A percentile compares a stretch with the other conserved stretches of the same genome.
Evolutionary conservation across 2,797 vertebrate species (phyloP).

Genomic region (Gobio occitaniae): DNA sequence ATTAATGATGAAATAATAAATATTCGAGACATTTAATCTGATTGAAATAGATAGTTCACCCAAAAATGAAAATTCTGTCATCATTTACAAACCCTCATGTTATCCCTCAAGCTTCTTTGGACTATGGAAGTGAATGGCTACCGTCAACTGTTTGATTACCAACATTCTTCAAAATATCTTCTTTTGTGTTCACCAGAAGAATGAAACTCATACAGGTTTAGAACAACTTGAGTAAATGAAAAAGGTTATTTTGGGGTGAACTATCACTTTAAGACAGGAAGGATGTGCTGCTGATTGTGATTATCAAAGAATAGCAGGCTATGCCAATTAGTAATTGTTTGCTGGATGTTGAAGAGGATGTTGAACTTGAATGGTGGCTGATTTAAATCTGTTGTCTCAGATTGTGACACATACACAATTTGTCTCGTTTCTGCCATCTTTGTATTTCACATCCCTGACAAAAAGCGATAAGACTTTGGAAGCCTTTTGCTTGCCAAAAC

Average conservation of each 20-base stretch:
- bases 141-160: too few relatives aligned
- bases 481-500: constrained; percentile 15
- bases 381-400: constrained; percentile 22
- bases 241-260: too few relatives aligned
- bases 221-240: too few relatives aligned
- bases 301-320: constrained; percentile 23
- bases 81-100: too few relatives aligned
- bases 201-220: too few relatives aligned
- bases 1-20: constrained; percentile 2
- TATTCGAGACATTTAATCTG: constrained; percentile 29
- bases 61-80: too few relatives aligned
- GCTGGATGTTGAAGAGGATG: constrained; percentile 7
- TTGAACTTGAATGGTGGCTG: constrained; percentile 2
- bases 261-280: neutral
- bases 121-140: too few relatives aligned
- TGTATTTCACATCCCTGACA: constrained; percentile 13
- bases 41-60: neutral
- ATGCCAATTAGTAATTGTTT: constrained; percentile 46
- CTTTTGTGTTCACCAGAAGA: too few relatives aligned
- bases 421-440: constrained; percentile 12
- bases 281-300: constrained; percentile 11
- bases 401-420: neutral
- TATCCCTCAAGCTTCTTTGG: too few relatives aligned
- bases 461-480: constrained; percentile 11
- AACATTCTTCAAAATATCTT: too few relatives aligned